These are phyloP conservation scores for Terrapene triunguis DNA, from an alignment of 2,113 vertebrate species.

Conservation along the genomic window DNA sequence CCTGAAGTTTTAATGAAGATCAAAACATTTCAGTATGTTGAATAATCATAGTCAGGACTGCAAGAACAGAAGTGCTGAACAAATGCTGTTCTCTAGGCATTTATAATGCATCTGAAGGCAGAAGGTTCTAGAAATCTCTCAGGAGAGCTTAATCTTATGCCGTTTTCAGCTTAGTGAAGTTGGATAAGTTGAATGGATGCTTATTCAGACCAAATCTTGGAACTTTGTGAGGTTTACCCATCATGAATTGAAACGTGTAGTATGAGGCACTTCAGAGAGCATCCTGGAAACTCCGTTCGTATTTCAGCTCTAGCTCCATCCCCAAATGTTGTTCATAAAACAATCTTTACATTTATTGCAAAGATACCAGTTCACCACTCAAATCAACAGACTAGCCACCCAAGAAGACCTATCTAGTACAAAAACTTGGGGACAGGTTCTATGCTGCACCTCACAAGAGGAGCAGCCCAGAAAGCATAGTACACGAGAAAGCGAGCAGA, in stretches of 20 bases:
- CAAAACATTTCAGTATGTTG: background rate
- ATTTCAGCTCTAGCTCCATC: background rate
- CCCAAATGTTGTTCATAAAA: background rate
- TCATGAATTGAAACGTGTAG: conserved; percentile 23
- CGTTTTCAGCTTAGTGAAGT: background rate
- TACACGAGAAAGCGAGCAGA: background rate
- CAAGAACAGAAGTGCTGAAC: conserved; percentile 27
- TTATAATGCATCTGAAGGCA: background rate
- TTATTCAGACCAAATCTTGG: background rate
- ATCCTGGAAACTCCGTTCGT: background rate
- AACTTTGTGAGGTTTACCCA: background rate
- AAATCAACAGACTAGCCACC: background rate
- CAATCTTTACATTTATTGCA: background rate
- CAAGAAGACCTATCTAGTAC: background rate
- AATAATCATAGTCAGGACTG: background rate
- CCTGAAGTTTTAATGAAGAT: background rate
- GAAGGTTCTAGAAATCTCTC: background rate
- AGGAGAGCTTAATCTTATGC: background rate
- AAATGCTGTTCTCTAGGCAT: background rate
- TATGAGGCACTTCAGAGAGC: background rate
- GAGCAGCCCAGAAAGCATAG: fast-evolving
- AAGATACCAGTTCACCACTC: background rate
- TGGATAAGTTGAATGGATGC: background rate
- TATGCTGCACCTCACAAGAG: background rate
- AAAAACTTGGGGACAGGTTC: background rate